Base-by-base conservation (phyloP, 2,797 vertebrate species). In the Graptemys geographica region DNA sequence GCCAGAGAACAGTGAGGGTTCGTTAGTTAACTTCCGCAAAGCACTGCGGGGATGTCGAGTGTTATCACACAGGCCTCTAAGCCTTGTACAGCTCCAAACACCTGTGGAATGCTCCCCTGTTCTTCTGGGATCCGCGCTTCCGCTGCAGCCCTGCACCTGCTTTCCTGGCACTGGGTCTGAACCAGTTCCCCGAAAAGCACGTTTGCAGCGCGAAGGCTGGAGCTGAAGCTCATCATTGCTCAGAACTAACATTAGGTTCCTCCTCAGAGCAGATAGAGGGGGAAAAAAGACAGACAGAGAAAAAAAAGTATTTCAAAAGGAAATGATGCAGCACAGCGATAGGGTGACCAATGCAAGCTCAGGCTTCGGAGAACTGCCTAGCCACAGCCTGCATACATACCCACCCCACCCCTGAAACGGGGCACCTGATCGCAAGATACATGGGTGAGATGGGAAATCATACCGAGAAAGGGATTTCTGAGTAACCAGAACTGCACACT, bases 321-420 rank as follows among this genome's bases (percentile, higher is more conserved):
- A 97, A 97, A 78, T 92, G 97, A 97, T 97, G 96, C 90, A 88
- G 97, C 86, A 65, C n/a, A 51, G 76, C 88, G 97, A 97, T 97
- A 97, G 0, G 3, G 91, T 0, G 33, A 90, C 90, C 0, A 1
- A 88, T 91, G 94, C 8, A 37, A 91, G 47, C 93, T 28, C 95
- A 78, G 95, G 92, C 92, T 97, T 96, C 95, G 53, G 83, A 89
- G 96, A 97, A 97, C 90, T 18, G 87, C 87, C 93, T 72, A 5
- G 57, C 56, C 88, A 49, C 94, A 91, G 0, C 93, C 96, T 88
- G 89, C 92, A 21, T 44, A 49, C 2, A 87, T 91, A 23, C 53
- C 83, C 89, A 57, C 11, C 28, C 86, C 79, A 23, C 83, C 52
- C 55, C 59, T 3, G 4, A 82, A 51, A 52, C 1, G 7, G 89